A percentile compares a stretch with the other conserved stretches of the same genome.
These are phyloP conservation scores for Sebastes flavidus DNA, from an alignment of 2,797 vertebrate species.

Conservation along the genomic window DNA sequence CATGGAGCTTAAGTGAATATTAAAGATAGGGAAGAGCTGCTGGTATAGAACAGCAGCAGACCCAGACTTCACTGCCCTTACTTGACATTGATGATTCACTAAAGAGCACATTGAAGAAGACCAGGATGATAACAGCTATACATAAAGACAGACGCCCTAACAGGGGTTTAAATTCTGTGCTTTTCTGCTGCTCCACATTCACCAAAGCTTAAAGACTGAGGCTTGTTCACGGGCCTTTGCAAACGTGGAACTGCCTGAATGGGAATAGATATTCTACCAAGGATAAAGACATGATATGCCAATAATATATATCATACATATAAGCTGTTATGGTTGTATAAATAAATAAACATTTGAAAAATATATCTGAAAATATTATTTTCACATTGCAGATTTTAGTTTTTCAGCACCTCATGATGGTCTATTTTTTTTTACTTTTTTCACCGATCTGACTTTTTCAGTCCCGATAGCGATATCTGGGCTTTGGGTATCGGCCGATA, in stretches of 20 bases:
- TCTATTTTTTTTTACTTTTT: no score
- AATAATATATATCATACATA: no score
- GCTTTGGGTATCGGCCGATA: no score
- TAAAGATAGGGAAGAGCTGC: slow-evolving; percentile 1
- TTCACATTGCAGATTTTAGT: background rate
- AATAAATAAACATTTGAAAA: no score
- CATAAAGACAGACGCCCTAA: background rate
- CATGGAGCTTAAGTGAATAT: slow-evolving; percentile 7
- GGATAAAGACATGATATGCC: background rate
- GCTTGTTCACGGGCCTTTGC: slow-evolving; percentile 9
- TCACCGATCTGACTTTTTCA: no score
- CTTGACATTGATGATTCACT: slow-evolving; percentile 5
- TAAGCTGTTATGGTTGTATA: no score
- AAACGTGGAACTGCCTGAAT: background rate
- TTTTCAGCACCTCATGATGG: background rate
- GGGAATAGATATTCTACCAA: background rate
- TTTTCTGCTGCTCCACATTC: slow-evolving; percentile 3
- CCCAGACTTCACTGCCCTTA: background rate
- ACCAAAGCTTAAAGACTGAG: slow-evolving; percentile 4
- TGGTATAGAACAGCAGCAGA: background rate
- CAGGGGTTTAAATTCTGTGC: background rate
- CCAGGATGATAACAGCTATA: background rate
- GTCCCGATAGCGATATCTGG: no score
- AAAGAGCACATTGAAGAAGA: background rate
- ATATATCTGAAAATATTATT: background rate